Base-by-base conservation (phyloP, 2,888 invertebrate species). In the Eudiplozoon nipponicum region DNA sequence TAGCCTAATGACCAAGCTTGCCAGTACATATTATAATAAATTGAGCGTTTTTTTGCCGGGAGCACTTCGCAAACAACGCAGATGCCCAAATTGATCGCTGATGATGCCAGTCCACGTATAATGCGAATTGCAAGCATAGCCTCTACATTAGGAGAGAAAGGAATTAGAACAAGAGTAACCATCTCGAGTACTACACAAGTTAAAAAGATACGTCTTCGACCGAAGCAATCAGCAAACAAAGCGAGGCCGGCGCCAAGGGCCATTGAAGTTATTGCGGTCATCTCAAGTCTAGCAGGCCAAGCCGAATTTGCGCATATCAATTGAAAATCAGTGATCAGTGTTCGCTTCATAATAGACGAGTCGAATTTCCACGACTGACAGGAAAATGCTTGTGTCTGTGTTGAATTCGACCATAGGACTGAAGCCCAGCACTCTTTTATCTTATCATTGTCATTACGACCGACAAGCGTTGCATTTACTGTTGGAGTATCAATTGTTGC, bases 251-350 rank as follows among this genome's bases (percentile, higher is more conserved):
- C 41, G 11, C 40, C 40, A 2, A 40, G n/a, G 2, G 22, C n/a
- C 9, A 40, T 18, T 17, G 40, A 39, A n/a, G 20, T 15, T 13
- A 40, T 42, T 15, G 18, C 20, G 13, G 41, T 11, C 9, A 26
- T 39, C n/a, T 39, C 13, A 13, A 22, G n/a, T 2, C 20, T 7
- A 7, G 36, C 19, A 13, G 17, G 18, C 11, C 20, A n/a, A 15
- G 18, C 20, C 18, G 15, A 22, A 5, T 19, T 21, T 9, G 17
- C 41, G 19, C 40, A 40, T 7, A 40, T 18, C n/a, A 40, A 23
- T 21, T 40, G 17, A 28, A 23, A 40, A 18, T 38, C 38, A 17
- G 38, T 40, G n/a, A 40, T 22, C n/a, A 40, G 17, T 11, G 36
- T 41, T n/a, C n/a, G 13, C 9, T 9, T 13, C 31, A 38, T 38